These are phyloP conservation scores for Anguilla anguilla DNA, from an alignment of 2,797 vertebrate species.

Conservation along the genomic window DNA sequence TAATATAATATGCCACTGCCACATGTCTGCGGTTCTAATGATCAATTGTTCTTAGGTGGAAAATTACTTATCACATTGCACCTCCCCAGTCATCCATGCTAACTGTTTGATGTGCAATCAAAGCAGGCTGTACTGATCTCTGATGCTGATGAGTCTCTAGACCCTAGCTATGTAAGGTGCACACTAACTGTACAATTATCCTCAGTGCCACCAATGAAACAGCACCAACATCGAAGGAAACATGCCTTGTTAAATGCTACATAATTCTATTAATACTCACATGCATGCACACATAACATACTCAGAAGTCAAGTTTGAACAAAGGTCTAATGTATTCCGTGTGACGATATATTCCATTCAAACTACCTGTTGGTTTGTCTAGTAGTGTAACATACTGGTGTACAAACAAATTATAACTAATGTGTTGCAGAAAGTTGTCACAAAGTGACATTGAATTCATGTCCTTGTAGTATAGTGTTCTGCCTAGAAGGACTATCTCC, in stretches of 20 bases:
- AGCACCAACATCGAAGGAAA: neutral
- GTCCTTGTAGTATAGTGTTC: neutral
- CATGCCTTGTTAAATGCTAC: neutral
- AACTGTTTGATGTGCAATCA: neutral
- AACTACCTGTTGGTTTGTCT: neutral
- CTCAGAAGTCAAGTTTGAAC: constrained; percentile 8
- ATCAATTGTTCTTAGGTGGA: too few relatives aligned
- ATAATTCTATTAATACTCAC: neutral
- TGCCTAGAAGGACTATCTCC: neutral
- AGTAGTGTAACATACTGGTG: neutral
- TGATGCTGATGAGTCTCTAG: constrained; percentile 1
- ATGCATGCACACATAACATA: neutral
- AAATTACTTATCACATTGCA: too few relatives aligned
- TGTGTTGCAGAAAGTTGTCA: neutral
- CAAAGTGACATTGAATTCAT: neutral
- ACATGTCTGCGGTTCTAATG: too few relatives aligned
- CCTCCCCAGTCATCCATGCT: too few relatives aligned
- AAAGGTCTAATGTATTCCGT: neutral
- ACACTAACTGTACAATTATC: neutral
- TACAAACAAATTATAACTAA: neutral
- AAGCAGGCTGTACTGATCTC: constrained; percentile 5
- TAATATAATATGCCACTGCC: too few relatives aligned
- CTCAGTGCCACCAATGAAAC: neutral
- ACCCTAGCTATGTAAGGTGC: neutral
- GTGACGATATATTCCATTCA: neutral